These are phyloP conservation scores for Lepidonotus clava DNA, from an alignment of 2,888 invertebrate species.

Conservation along the genomic window DNA sequence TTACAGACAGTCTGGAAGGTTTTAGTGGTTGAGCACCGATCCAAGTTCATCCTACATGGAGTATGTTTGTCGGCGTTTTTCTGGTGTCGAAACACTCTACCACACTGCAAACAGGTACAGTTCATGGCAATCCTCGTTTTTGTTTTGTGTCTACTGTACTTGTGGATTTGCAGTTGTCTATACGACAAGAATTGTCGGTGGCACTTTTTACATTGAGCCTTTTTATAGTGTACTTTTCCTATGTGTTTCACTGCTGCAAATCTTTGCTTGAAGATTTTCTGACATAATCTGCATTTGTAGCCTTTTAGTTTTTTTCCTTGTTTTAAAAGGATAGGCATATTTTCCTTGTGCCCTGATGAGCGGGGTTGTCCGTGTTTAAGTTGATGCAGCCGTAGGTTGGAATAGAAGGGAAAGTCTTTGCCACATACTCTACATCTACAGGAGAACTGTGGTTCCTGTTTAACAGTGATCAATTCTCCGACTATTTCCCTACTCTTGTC, in stretches of 20 bases:
- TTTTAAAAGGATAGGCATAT: too few species aligned
- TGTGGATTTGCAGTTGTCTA: not conserved
- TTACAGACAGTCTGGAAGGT: not conserved
- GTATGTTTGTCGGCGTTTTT: not conserved
- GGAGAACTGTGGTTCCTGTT: not conserved
- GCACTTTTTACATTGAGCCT: not conserved
- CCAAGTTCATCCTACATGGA: too few species aligned
- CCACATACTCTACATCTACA: slow-evolving; percentile 1
- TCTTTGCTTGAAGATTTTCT: not conserved
- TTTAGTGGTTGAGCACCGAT: too few species aligned
- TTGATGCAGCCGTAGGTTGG: not conserved
- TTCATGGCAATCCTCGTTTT: not conserved
- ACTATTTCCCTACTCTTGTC: too few species aligned
- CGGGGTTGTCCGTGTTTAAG: not conserved
- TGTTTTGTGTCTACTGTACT: not conserved
- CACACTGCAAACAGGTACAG: not conserved
- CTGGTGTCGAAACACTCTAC: slow-evolving; percentile 21
- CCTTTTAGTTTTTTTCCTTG: not conserved
- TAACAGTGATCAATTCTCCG: too few species aligned
- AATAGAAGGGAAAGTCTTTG: slow-evolving; percentile 8
- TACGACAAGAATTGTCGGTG: not conserved
- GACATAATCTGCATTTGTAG: not conserved
- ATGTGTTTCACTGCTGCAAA: not conserved
- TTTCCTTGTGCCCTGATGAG: too few species aligned
- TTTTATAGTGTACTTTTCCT: not conserved